Base-by-base conservation (phyloP, 2,113 vertebrate genomes). In the Cichladusa arquata region DNA sequence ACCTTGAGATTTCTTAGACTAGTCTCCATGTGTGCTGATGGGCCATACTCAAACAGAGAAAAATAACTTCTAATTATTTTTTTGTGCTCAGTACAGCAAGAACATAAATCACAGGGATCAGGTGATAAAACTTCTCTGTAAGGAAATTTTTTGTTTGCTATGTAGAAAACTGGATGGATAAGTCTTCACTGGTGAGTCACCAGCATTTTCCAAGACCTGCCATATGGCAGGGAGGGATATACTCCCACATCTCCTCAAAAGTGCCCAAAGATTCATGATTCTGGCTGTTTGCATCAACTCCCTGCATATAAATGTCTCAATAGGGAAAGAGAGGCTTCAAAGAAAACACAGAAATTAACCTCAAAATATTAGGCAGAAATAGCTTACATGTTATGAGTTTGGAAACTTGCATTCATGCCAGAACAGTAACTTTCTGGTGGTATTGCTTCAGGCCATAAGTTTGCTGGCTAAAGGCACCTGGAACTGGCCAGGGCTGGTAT, bases 41-140 rank as follows among this genome's bases (percentile, higher is more conserved):
- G 11, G 22, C 53, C 4, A 0, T 11, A 8, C 24, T 54, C 19
- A 8, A 11, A 8, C 8, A 28, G 31, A 22, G 48, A 25, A 38
- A 70, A 40, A 51, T 13, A 70, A 42, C 7, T 69, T 76, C 1
- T 16, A 8, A 22, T 29, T 14, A 8, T 25, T 34, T 54, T 29
- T 61, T 62, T 23, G 14, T 56, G n/a, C n/a, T 86, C 36, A 57
- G 9, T 36, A 8, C 36, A 64, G 22, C 23, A 25, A 38, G 23
- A 66, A 12, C 1, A 2, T 0, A 4, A 70, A 47, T 14, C 11
- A 5, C 2, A 3, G 44, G 34, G 47, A 54, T 66, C 29, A 33
- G 38, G 57, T 62, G 29, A 45, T 92, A 45, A 62, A 85, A 53
- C 22, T 25, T 56, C 11, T 58, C 15, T 18, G 7, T 48, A 40